phyloP scores from a whole-genome alignment of 2,113 vertebrate species.

The Miniopterus natalensis region DNA sequence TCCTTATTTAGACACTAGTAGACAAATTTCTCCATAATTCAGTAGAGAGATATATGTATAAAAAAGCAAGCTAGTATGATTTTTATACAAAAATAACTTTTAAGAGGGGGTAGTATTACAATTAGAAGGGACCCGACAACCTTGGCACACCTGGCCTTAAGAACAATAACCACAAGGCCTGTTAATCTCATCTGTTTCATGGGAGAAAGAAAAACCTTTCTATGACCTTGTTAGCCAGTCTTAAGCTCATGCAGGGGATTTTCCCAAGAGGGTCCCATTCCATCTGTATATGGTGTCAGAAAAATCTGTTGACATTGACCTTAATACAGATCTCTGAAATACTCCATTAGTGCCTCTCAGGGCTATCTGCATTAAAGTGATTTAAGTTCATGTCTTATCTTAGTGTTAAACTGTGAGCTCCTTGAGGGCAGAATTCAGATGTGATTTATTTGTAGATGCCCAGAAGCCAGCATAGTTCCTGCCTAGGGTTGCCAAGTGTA shows the following conservation, averaged over 20 bases:
- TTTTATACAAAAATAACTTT: constrained; percentile 49
- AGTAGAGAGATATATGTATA: background rate
- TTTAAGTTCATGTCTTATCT: constrained; percentile 12
- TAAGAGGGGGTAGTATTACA: background rate
- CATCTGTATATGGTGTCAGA: background rate
- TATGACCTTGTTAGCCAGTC: background rate
- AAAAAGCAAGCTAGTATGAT: background rate
- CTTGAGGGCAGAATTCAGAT: constrained; percentile 5
- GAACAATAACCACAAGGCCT: background rate
- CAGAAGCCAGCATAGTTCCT: background rate
- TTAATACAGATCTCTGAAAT: constrained; percentile 3
- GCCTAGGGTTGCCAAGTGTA: background rate
- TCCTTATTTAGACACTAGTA: constrained; percentile 1
- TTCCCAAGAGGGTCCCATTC: background rate
- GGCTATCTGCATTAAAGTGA: background rate
- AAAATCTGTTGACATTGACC: constrained; percentile 4
- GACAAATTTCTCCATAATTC: background rate
- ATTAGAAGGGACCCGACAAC: background rate
- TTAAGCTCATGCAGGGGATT: background rate
- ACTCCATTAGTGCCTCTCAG: background rate
- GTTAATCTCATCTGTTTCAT: constrained; percentile 1
- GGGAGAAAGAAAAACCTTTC: constrained; percentile 13
- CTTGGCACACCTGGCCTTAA: background rate
- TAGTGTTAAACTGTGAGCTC: constrained; percentile 6
- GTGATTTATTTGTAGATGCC: background rate